A percentile compares a stretch with the other conserved stretches of the same genome.
These are phyloP conservation scores for Petrocephalus zakoni DNA, from an alignment of 2,113 vertebrate genomes.

Conservation along the genomic window DNA sequence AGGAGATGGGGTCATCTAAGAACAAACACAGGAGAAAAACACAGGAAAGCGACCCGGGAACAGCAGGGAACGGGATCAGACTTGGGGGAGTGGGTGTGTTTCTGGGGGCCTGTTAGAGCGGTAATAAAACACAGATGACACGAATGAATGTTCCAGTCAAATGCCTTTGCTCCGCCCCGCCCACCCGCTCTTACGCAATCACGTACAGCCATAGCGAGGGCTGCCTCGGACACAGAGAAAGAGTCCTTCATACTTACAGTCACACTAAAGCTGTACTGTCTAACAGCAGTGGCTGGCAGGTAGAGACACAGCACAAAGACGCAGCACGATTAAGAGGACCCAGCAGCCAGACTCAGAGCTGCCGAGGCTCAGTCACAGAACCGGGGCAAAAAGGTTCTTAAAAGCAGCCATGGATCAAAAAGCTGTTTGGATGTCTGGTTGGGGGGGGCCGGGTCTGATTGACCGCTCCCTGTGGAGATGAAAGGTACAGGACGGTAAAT, in stretches of 20 bases:
- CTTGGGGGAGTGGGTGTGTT: background rate
- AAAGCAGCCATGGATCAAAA: slow-evolving; percentile 44
- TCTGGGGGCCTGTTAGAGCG: background rate
- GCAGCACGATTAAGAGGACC: background rate
- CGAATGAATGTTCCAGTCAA: background rate
- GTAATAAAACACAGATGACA: background rate
- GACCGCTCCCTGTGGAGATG: slow-evolving; percentile 39
- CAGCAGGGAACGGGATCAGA: background rate
- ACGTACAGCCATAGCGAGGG: background rate
- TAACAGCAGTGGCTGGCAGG: background rate
- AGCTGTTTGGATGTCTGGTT: slow-evolving; percentile 14
- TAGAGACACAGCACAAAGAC: background rate
- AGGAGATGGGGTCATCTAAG: background rate
- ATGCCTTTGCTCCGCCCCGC: background rate
- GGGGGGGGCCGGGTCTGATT: background rate
- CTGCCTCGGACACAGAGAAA: background rate
- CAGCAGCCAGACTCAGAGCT: background rate
- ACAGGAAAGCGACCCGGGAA: background rate
- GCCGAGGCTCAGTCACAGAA: background rate
- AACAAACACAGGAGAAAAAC: background rate
- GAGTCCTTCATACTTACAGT: background rate
- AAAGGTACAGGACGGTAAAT: slow-evolving; percentile 24
- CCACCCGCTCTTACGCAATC: background rate
- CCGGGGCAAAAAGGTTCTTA: slow-evolving; percentile 4
- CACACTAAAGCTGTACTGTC: background rate